These are phyloP conservation scores for Coregonus sp. DNA, from an alignment of 2,797 vertebrate genomes.

Conservation along the genomic window DNA sequence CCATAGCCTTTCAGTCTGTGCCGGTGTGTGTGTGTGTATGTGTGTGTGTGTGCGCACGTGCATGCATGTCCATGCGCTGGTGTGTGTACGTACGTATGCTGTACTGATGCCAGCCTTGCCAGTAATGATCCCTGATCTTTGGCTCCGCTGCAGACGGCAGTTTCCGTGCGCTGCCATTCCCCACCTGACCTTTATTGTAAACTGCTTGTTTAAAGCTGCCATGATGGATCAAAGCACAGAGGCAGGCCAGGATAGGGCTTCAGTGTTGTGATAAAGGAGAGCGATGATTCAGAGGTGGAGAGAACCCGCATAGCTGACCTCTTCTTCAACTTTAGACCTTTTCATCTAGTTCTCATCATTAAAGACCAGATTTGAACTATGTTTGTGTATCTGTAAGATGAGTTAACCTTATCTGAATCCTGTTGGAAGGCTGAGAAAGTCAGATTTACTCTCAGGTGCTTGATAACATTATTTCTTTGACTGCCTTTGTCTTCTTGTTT, in stretches of 20 bases:
- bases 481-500: too few relatives aligned
- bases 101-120: background rate
- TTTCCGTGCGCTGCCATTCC: background rate
- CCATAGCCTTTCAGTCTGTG: background rate
- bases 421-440: background rate
- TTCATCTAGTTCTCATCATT: background rate
- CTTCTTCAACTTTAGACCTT: constrained; percentile 6
- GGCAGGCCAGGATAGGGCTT: background rate
- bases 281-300: constrained; percentile 3
- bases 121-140: background rate
- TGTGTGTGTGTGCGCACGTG: background rate
- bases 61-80: background rate
- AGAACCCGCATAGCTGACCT: background rate
- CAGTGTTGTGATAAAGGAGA: background rate
- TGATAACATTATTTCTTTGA: too few relatives aligned
- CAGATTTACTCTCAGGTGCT: too few relatives aligned
- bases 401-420: background rate
- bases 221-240: background rate
- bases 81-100: background rate
- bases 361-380: background rate
- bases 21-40: background rate
- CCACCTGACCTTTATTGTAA: constrained; percentile 2
- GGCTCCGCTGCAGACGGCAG: background rate
- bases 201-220: background rate
- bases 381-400: background rate